Evolutionary conservation across 2,113 vertebrate species (phyloP).

Genomic region (Halichoerus grypus): DNA sequence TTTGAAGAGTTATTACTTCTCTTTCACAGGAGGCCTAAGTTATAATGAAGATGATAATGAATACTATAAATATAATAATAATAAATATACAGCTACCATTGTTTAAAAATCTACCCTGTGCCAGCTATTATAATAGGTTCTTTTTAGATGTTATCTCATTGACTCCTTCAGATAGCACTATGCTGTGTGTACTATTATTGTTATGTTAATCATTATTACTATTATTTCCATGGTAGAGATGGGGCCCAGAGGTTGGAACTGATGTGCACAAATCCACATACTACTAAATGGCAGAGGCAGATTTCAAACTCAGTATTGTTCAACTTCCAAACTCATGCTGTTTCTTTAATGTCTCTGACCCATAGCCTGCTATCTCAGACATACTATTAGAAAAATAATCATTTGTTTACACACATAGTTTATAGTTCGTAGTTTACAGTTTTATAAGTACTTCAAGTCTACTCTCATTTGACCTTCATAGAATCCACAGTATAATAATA

Average conservation of each 20-base stretch:
- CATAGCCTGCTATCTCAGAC: not conserved
- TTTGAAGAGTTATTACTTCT: conserved; percentile 77
- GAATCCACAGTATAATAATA: not conserved
- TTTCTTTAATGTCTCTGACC: conserved; percentile 22
- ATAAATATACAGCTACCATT: not conserved
- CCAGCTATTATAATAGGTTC: not conserved
- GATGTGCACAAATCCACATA: not conserved
- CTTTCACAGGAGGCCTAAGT: conserved; percentile 83
- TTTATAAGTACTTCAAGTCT: conserved; percentile 8
- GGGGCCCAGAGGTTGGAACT: conserved; percentile 11
- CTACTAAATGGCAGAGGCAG: not conserved
- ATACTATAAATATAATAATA: conserved; percentile 37
- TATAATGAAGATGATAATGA: conserved; percentile 81
- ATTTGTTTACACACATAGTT: not conserved
- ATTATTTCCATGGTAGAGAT: not conserved
- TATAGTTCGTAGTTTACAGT: not conserved
- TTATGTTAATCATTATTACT: not conserved
- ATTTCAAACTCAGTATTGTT: not conserved
- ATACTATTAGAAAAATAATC: conserved; percentile 17
- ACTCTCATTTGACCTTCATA: not conserved
- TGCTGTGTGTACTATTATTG: not conserved
- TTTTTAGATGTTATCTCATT: conserved; percentile 33
- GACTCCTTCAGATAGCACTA: not conserved
- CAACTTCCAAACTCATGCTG: not conserved
- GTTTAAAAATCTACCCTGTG: conserved; percentile 10